Conservation (phyloP, 2,888 invertebrate genomes). For the Cinara cedri region DNA sequence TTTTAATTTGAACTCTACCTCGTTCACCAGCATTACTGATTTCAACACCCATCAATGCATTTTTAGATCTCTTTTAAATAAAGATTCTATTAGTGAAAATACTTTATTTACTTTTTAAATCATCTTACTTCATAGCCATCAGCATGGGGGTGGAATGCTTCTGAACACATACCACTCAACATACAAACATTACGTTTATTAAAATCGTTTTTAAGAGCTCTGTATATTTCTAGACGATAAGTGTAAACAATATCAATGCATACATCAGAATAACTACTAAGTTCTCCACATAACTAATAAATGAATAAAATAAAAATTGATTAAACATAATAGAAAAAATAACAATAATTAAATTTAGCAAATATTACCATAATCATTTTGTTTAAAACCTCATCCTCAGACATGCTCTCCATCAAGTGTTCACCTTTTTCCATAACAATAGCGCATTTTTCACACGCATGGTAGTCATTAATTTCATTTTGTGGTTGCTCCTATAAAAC, state of each 20-base stretch:
- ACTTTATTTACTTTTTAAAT: neutral
- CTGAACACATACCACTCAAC: constrained; percentile 75
- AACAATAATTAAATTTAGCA: neutral
- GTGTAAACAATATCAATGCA: constrained; percentile 77
- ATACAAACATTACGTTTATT: constrained; percentile 74
- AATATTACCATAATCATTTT: constrained; percentile 65
- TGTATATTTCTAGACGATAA: constrained; percentile 76
- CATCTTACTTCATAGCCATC: constrained; percentile 37
- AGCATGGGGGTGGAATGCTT: constrained; percentile 54
- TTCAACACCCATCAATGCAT: constrained; percentile 45
- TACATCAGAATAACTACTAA: constrained; percentile 78
- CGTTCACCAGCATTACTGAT: constrained; percentile 50
- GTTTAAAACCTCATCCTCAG: constrained; percentile 68
- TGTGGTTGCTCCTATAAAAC: constrained; percentile 13
- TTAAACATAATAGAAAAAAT: neutral
- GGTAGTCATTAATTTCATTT: neutral
- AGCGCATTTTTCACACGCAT: constrained; percentile 66
- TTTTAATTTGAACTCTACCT: constrained; percentile 28
- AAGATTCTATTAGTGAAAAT: neutral
- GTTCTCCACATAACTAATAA: constrained; percentile 70
- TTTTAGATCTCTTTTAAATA: constrained; percentile 4
- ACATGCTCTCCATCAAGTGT: constrained; percentile 67
- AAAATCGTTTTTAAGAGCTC: constrained; percentile 68
- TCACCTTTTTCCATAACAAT: constrained; percentile 66
- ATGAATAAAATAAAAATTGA: neutral